Evolutionary conservation across 2,888 invertebrate species (phyloP).

Genomic region (Trichacis sp.): DNA sequence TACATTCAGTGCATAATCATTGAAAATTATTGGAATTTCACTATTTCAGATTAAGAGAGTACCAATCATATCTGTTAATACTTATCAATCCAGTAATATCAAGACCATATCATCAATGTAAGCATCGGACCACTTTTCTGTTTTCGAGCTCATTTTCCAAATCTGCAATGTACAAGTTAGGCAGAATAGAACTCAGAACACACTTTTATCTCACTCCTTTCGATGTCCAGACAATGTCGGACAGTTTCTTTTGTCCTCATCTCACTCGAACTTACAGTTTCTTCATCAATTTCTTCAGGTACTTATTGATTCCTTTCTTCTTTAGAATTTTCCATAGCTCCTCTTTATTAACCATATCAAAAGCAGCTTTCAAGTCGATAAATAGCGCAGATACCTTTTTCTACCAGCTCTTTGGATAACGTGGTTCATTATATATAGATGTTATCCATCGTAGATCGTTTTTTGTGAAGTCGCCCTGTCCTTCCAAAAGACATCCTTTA

Average conservation of each 20-base stretch:
- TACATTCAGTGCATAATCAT: too few relatives aligned
- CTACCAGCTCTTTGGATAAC: slow-evolving; percentile 12
- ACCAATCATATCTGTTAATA: slow-evolving; percentile 3
- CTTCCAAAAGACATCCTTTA: slow-evolving; percentile 17
- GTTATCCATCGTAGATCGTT: slow-evolving; percentile 30
- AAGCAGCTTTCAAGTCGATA: slow-evolving; percentile 42
- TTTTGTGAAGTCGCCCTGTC: slow-evolving; percentile 37
- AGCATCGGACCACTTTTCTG: not conserved
- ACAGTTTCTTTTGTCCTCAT: slow-evolving; percentile 8
- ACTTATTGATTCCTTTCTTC: slow-evolving; percentile 3
- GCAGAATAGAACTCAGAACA: slow-evolving; percentile 38
- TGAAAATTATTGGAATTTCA: too few relatives aligned
- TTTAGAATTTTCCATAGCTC: slow-evolving; percentile 33
- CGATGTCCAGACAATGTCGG: slow-evolving; percentile 30
- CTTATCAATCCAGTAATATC: not conserved
- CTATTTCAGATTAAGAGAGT: too few relatives aligned
- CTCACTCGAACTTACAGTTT: slow-evolving; percentile 17
- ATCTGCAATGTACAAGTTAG: slow-evolving; percentile 27
- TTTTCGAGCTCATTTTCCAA: slow-evolving; percentile 11
- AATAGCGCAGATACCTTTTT: slow-evolving; percentile 26
- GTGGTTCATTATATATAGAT: slow-evolving; percentile 25
- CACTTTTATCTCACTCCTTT: slow-evolving; percentile 43
- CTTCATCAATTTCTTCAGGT: slow-evolving; percentile 18
- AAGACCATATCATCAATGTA: slow-evolving; percentile 20
- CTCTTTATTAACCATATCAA: slow-evolving; percentile 36